Base-by-base conservation (phyloP, 2,797 vertebrate genomes). In the Tinamus major region DNA sequence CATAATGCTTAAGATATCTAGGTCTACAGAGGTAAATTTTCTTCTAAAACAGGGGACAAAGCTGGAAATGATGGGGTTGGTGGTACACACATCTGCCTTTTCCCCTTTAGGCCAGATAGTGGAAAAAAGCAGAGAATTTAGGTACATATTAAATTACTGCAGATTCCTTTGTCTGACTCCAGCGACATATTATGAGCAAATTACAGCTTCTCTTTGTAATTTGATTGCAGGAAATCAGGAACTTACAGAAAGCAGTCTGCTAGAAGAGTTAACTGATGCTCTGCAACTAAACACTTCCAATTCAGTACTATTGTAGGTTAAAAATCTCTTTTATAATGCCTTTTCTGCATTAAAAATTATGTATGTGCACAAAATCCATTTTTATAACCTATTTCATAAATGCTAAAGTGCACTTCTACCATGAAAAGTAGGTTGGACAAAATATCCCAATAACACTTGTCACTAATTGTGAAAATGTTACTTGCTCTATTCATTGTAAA, bases 221-320 rank as follows among this genome's bases (percentile, higher is more conserved):
- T 77, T 85, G 69, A 79, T 87, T 90, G 85, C 31, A 77, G 44
- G 56, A 87, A 82, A 87, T 29, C 31, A 89, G 39, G 75, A 16
- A 55, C 7, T 3, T 62, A 56, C n/a, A 41, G 19, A 87, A 90
- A 82, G n/a, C 61, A 79, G 9, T 49, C 72, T 81, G n/a, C 79
- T 77, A 44, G 11, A 81, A 55, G 33, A 16, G 14, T 39, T n/a
- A 92, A n/a, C 37, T 9, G 21, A 75, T 79, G 55, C n/a, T 29
- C 64, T 84, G 41, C 35, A 84, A 79, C 35, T 72, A 56, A 93
- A 70, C 0, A 0, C 14, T 67, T 63, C 10, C 37, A 69, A 23
- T 59, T 3, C 46, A n/a, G 18, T 63, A 8, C 10, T 27, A 41
- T 35, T 79, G 53, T 48, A 31, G 11, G 29, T 83, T 55, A 61